Evolutionary conservation across 1,140 invertebrate species (phyloP).

Genomic region (Hycleus cichorii): DNA sequence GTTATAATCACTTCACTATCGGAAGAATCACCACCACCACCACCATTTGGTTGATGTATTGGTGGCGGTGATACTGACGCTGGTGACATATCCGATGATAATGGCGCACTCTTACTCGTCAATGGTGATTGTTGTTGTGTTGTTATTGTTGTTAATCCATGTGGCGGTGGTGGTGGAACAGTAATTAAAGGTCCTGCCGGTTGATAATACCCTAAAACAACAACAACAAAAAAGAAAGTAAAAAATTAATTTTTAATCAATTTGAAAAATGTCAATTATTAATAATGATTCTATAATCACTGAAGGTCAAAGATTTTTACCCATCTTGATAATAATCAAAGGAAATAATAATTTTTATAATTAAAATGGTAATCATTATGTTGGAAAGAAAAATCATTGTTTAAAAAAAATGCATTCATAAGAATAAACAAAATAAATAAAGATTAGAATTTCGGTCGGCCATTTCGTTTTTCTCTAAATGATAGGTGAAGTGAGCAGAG

Average conservation of each 20-base stretch:
- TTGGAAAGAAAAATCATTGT: too few relatives aligned
- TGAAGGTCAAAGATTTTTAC: too few relatives aligned
- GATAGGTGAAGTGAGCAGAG: not conserved
- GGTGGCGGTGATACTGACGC: slow-evolving; percentile 45
- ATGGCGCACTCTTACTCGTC: slow-evolving; percentile 37
- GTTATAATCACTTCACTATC: slow-evolving; percentile 44
- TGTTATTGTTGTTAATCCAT: slow-evolving; percentile 15
- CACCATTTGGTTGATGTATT: slow-evolving; percentile 27
- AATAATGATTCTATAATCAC: too few relatives aligned
- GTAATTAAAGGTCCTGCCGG: slow-evolving; percentile 78
- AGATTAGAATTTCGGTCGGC: slow-evolving; percentile 4
- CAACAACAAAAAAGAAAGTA: not conserved
- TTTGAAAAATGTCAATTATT: too few relatives aligned
- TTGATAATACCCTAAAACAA: slow-evolving; percentile 71
- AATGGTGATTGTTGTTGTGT: slow-evolving; percentile 44
- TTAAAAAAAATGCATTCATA: too few relatives aligned
- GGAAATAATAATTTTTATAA: too few relatives aligned
- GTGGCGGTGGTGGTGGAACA: slow-evolving; percentile 45
- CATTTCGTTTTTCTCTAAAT: slow-evolving; percentile 7
- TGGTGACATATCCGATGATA: slow-evolving; percentile 36
- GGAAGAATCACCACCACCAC: slow-evolving; percentile 38
- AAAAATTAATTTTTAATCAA: too few relatives aligned
- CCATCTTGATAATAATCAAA: too few relatives aligned
- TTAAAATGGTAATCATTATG: too few relatives aligned
- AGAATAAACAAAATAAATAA: too few relatives aligned